Evolutionary conservation across 2,888 invertebrate genomes (phyloP).

Genomic region (Catocala fraxini): DNA sequence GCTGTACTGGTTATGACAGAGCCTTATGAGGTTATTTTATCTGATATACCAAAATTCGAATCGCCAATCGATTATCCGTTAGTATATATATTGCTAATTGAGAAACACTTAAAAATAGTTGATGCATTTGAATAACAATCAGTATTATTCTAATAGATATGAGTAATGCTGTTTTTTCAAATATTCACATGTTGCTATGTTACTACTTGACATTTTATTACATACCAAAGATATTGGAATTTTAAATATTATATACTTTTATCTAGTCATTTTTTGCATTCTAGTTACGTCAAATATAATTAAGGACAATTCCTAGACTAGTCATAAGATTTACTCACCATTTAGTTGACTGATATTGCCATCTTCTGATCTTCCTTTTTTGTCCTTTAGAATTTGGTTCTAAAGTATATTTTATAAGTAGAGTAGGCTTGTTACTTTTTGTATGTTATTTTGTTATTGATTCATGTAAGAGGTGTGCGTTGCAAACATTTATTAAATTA

Average conservation of each 20-base stretch:
- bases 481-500: too few species aligned
- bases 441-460: slow-evolving; percentile 7
- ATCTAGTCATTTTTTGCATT: slow-evolving; percentile 44
- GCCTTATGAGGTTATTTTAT: too few species aligned
- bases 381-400: slow-evolving; percentile 25
- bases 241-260: slow-evolving; percentile 1
- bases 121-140: too few species aligned
- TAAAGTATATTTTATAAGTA: slow-evolving; percentile 8
- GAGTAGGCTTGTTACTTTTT: slow-evolving; percentile 7
- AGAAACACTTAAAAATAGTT: too few species aligned
- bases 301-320: slow-evolving; percentile 35
- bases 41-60: too few species aligned
- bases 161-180: too few species aligned
- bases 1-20: too few species aligned
- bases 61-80: neutral
- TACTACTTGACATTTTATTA: too few species aligned
- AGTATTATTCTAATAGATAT: too few species aligned
- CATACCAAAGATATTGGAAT: too few species aligned
- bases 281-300: slow-evolving; percentile 27
- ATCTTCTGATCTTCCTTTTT: slow-evolving; percentile 41
- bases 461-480: neutral
- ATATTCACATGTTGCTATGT: too few species aligned
- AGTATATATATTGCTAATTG: neutral
- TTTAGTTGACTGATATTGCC: slow-evolving; percentile 42
- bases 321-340: slow-evolving; percentile 40